phyloP scores from a whole-genome alignment of 2,113 vertebrate genomes.

The Oceanites oceanicus region DNA sequence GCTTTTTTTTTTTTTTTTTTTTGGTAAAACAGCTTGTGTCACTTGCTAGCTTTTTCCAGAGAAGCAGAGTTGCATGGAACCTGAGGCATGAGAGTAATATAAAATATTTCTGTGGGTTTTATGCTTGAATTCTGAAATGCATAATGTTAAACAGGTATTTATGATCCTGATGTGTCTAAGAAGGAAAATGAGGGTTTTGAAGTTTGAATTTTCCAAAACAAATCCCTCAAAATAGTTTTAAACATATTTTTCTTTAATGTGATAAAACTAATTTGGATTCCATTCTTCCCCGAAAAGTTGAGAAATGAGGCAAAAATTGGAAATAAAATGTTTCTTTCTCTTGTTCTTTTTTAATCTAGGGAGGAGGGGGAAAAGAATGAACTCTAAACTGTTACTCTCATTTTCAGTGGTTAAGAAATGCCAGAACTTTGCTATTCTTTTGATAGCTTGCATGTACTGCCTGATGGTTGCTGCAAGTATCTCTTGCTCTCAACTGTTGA shows the following conservation, averaged over 20 bases:
- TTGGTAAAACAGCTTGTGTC: not conserved
- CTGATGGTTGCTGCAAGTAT: not conserved
- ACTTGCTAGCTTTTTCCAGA: not conserved
- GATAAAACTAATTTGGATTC: not conserved
- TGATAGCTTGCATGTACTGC: not conserved
- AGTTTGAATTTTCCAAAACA: not conserved
- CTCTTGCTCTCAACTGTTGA: not conserved
- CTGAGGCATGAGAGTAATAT: not conserved
- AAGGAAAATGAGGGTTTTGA: not conserved
- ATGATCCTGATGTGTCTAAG: not conserved
- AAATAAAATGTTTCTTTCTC: not conserved
- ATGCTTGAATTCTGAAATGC: not conserved
- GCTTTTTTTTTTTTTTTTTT: not conserved
- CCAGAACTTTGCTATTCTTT: not conserved
- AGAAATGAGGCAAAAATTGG: not conserved
- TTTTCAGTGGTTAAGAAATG: not conserved
- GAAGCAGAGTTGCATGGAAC: not conserved
- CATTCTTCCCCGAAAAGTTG: fast-evolving
- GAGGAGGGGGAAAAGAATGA: not conserved
- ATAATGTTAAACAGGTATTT: not conserved
- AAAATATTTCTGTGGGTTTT: not conserved
- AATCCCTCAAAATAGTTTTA: not conserved
- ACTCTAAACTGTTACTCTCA: not conserved
- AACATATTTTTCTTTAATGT: not conserved
- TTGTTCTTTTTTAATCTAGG: not conserved